phyloP scores from a whole-genome alignment of 2,888 invertebrate species.

The Junonia oenone region DNA sequence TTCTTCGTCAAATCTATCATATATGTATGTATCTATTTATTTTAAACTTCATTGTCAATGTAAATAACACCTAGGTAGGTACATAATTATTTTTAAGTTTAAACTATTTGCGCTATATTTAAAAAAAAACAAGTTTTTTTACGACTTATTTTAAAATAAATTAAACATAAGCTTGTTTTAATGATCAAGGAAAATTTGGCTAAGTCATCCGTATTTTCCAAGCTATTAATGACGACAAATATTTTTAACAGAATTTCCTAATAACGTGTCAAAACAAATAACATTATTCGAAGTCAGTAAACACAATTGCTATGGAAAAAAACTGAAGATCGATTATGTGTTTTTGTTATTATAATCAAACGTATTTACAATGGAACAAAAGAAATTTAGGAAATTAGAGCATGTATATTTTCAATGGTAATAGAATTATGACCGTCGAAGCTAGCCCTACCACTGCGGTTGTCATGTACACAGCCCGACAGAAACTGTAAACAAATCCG shows the following conservation, averaged over 20 bases:
- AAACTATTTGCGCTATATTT: too few species aligned
- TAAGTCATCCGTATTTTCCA: too few species aligned
- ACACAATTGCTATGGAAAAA: too few species aligned
- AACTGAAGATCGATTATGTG: too few species aligned
- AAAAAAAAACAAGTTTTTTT: too few species aligned
- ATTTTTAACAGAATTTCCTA: background rate
- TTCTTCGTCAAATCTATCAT: too few species aligned
- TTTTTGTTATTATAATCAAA: background rate
- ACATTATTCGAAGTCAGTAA: background rate
- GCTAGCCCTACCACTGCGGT: constrained; percentile 59
- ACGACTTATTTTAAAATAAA: background rate
- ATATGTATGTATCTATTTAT: too few species aligned
- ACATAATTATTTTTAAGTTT: too few species aligned
- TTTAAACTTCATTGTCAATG: too few species aligned
- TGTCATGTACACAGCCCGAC: constrained; percentile 74
- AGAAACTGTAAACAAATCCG: constrained; percentile 73
- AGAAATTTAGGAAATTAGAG: background rate
- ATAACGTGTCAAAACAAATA: background rate
- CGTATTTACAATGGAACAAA: background rate
- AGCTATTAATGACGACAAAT: too few species aligned
- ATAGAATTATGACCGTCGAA: constrained; percentile 32
- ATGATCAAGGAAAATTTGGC: too few species aligned
- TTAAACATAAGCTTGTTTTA: background rate
- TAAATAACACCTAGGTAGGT: too few species aligned
- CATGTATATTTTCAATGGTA: background rate